Percentiles rank a stretch among this genome's conserved stretches.
Evolutionary conservation across 2,888 invertebrate species (phyloP).

Genomic region (Ametastegia equiseti): DNA sequence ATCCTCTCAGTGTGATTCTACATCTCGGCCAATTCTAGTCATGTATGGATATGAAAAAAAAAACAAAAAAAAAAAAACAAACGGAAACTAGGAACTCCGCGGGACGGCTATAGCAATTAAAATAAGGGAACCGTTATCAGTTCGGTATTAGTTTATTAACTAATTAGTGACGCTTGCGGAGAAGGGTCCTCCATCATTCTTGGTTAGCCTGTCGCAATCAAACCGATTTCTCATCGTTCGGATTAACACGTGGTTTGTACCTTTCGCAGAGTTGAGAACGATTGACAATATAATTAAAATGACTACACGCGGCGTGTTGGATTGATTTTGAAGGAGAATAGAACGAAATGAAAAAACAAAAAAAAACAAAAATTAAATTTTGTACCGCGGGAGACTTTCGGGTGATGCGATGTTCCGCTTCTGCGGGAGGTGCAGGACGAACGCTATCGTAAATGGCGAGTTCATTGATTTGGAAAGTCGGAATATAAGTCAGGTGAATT

Average conservation of each 20-base stretch:
- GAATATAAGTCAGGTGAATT: conserved; percentile 12
- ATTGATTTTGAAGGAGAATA: neutral
- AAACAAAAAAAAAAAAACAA: neutral
- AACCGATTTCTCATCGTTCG: conserved; percentile 21
- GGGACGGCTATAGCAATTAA: neutral
- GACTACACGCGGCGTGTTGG: neutral
- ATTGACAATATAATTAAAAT: neutral
- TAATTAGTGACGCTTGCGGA: neutral
- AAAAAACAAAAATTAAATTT: neutral
- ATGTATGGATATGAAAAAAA: neutral
- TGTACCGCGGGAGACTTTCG: conserved; percentile 15
- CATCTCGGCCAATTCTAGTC: neutral
- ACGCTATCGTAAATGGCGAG: neutral
- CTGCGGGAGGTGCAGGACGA: neutral
- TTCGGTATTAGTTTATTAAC: conserved; percentile 1
- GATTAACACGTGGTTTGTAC: neutral
- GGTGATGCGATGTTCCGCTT: neutral
- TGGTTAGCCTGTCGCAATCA: neutral
- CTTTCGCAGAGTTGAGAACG: neutral
- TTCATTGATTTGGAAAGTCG: conserved; percentile 40
- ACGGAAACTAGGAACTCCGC: neutral
- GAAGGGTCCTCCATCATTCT: neutral
- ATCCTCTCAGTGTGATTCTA: neutral
- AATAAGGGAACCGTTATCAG: conserved; percentile 11
- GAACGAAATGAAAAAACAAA: too few relatives aligned